Percentiles rank a stretch among this genome's conserved stretches.
These are phyloP conservation scores for Acromyrmex echinatior DNA, from an alignment of 1,140 invertebrate species.

Conservation along the genomic window DNA sequence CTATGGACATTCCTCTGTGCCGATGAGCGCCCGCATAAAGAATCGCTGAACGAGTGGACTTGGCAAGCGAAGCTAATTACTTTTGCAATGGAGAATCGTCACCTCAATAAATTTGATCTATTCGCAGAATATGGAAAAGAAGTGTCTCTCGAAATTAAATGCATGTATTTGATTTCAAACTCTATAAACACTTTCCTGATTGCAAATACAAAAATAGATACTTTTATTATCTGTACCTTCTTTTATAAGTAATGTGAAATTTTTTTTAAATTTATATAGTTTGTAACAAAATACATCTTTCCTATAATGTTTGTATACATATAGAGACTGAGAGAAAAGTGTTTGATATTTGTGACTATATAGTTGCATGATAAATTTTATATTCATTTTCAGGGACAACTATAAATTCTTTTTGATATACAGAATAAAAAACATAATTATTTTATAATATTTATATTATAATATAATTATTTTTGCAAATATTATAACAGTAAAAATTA, in stretches of 20 bases:
- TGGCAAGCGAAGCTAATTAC: slow-evolving; percentile 59
- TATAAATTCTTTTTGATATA: too few relatives aligned
- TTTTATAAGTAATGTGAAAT: not conserved
- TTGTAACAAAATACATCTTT: not conserved
- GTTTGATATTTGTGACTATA: too few relatives aligned
- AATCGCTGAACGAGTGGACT: slow-evolving; percentile 62
- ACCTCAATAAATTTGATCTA: slow-evolving; percentile 35
- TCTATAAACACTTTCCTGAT: not conserved
- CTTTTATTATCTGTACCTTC: not conserved
- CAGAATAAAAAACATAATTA: too few relatives aligned
- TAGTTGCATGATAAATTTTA: too few relatives aligned
- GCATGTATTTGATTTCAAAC: not conserved
- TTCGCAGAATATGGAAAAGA: slow-evolving; percentile 23
- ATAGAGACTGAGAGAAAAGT: too few relatives aligned
- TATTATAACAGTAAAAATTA: too few relatives aligned
- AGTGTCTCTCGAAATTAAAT: slow-evolving; percentile 19
- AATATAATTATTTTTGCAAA: too few relatives aligned
- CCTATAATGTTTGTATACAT: too few relatives aligned
- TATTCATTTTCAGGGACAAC: too few relatives aligned
- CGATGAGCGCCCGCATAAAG: slow-evolving; percentile 63
- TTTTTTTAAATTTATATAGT: not conserved
- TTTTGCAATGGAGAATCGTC: slow-evolving; percentile 42
- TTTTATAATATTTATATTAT: too few relatives aligned
- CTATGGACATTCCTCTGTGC: slow-evolving; percentile 64
- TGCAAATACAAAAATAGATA: not conserved